Conservation (phyloP, 1,140 invertebrate species). For the Ceratina calcarata region DNA sequence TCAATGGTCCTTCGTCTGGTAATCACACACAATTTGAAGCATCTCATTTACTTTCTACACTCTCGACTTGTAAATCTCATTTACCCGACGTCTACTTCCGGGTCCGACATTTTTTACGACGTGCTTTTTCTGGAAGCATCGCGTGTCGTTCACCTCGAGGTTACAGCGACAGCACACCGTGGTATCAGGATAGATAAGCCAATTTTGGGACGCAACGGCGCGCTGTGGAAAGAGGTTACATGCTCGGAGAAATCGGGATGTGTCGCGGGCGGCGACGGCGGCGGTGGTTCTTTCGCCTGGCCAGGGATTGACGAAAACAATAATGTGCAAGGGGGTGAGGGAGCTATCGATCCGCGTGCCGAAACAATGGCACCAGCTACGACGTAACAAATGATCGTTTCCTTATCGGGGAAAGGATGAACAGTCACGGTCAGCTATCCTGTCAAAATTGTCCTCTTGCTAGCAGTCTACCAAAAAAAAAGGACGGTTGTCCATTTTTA, state of each 20-base stretch:
- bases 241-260: slow-evolving; percentile 50
- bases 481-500: slow-evolving; percentile 20
- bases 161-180: neutral
- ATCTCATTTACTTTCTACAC: too few species aligned
- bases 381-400: slow-evolving; percentile 72
- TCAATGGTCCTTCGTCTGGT: too few species aligned
- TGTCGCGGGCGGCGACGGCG: slow-evolving; percentile 17
- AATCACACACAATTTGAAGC: too few species aligned
- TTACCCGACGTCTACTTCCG: neutral
- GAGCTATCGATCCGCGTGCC: slow-evolving; percentile 66
- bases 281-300: slow-evolving; percentile 56
- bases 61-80: neutral
- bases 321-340: slow-evolving; percentile 56
- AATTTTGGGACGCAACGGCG: slow-evolving; percentile 31
- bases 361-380: slow-evolving; percentile 72
- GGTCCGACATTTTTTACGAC: slow-evolving; percentile 2
- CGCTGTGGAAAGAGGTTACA: slow-evolving; percentile 34
- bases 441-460: slow-evolving; percentile 49
- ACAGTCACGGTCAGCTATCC: slow-evolving; percentile 66
- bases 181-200: slow-evolving; percentile 39
- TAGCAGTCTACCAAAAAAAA: slow-evolving; percentile 35
- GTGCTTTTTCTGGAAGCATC: neutral
- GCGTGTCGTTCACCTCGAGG: slow-evolving; percentile 16
- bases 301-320: slow-evolving; percentile 62
- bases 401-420: slow-evolving; percentile 65